These are phyloP conservation scores for Zeuzera pyrina DNA, from an alignment of 2,888 invertebrate species.

Conservation along the genomic window DNA sequence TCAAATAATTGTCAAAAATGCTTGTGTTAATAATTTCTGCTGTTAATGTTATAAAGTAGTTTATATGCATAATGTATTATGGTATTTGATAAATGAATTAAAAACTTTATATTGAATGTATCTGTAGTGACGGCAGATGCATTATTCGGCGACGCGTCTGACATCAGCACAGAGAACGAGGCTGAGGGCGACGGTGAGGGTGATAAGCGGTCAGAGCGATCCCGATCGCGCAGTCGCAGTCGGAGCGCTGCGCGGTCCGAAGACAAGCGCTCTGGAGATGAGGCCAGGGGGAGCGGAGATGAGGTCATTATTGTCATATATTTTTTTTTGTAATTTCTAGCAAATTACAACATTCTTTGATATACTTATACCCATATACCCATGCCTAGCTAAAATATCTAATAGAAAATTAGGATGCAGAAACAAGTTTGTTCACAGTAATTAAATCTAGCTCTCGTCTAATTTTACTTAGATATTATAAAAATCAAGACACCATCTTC, in stretches of 20 bases:
- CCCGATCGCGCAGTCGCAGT: conserved; percentile 28
- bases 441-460: too few relatives aligned
- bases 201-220: conserved; percentile 23
- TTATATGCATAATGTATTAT: background rate
- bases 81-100: background rate
- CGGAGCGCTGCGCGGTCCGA: conserved; percentile 38
- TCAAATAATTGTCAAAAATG: too few relatives aligned
- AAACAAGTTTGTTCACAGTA: too few relatives aligned
- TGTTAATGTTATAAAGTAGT: too few relatives aligned
- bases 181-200: conserved; percentile 46
- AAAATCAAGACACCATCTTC: too few relatives aligned
- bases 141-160: conserved; percentile 94
- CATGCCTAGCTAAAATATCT: too few relatives aligned
- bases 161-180: conserved; percentile 92
- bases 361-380: too few relatives aligned
- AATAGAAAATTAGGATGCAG: too few relatives aligned
- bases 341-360: conserved; percentile 1
- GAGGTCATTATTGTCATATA: conserved; percentile 37
- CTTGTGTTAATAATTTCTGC: too few relatives aligned
- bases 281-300: conserved; percentile 53
- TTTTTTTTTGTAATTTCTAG: background rate
- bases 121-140: conserved; percentile 82
- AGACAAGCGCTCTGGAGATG: conserved; percentile 64
- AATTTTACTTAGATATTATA: too few relatives aligned
- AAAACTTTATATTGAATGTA: background rate